phyloP scores from a whole-genome alignment of 2,113 vertebrate genomes.

The Dicentrarchus labrax region DNA sequence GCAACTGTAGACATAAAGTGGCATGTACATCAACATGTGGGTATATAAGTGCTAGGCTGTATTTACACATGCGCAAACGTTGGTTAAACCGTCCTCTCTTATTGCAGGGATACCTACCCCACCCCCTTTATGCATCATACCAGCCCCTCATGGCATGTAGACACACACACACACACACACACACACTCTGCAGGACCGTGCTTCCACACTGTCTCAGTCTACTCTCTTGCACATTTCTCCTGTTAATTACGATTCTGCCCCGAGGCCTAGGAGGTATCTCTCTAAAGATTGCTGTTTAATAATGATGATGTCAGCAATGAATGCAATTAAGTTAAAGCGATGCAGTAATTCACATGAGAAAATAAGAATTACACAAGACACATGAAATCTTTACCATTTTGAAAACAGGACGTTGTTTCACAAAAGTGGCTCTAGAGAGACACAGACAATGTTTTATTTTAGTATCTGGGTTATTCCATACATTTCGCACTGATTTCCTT shows the following conservation, averaged over 20 bases:
- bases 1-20: background rate
- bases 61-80: conserved; percentile 69
- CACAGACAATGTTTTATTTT: conserved; percentile 36
- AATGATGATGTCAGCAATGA: conserved; percentile 55
- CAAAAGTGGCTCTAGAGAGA: conserved; percentile 50
- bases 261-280: background rate
- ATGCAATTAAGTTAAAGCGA: conserved; percentile 42
- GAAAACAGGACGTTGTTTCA: conserved; percentile 30
- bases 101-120: conserved; percentile 68
- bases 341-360: conserved; percentile 22
- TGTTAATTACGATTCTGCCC: conserved; percentile 30
- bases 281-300: conserved; percentile 33
- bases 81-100: conserved; percentile 68
- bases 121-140: conserved; percentile 62
- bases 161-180: conserved; percentile 11
- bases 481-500: conserved; percentile 64
- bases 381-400: conserved; percentile 7
- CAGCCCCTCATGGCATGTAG: conserved; percentile 45
- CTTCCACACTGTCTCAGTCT: conserved; percentile 14
- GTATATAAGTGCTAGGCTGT: conserved; percentile 9
- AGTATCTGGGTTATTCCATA: conserved; percentile 70
- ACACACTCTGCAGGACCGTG: conserved; percentile 38
- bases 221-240: conserved; percentile 18
- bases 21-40: conserved; percentile 44
- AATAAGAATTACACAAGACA: conserved; percentile 10